Percentiles rank a stretch among this genome's conserved stretches.
Conservation (phyloP, 2,113 vertebrate species). For the Barbus barbus region DNA sequence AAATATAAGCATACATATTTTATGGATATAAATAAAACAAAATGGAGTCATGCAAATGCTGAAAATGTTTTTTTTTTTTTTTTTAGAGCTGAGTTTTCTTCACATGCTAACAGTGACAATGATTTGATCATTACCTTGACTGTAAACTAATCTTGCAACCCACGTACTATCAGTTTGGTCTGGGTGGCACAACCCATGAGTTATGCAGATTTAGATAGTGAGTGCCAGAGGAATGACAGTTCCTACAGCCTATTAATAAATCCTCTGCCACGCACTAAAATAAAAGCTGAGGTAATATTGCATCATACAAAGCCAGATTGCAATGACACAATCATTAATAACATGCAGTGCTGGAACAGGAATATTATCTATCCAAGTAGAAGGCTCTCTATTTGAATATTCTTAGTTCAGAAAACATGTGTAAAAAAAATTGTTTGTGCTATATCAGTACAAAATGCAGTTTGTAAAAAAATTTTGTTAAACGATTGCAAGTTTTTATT, state of each 20-base stretch:
- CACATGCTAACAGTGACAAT: not conserved
- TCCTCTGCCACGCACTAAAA: not conserved
- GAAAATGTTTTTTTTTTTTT: not conserved
- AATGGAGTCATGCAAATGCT: not conserved
- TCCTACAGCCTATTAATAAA: not conserved
- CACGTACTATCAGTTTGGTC: not conserved
- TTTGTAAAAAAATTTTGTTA: not conserved
- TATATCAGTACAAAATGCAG: not conserved
- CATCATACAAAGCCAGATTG: not conserved
- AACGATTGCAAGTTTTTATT: not conserved
- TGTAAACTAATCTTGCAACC: conserved; percentile 1
- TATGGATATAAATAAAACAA: not conserved
- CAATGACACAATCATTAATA: conserved; percentile 11
- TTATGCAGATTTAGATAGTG: not conserved
- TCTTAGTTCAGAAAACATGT: not conserved
- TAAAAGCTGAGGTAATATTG: conserved; percentile 5
- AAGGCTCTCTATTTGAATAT: not conserved
- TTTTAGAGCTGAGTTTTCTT: not conserved
- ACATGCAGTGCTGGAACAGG: not conserved
- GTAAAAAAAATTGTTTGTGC: too few species aligned
- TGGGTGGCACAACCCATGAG: not conserved
- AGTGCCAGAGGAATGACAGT: not conserved
- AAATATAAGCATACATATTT: not conserved
- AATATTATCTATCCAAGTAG: not conserved
- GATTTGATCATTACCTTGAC: not conserved